Evolutionary conservation across 2,888 invertebrate species (phyloP), one percentile per base, ranked within the genome.

Genomic region (Amiota minor): DNA sequence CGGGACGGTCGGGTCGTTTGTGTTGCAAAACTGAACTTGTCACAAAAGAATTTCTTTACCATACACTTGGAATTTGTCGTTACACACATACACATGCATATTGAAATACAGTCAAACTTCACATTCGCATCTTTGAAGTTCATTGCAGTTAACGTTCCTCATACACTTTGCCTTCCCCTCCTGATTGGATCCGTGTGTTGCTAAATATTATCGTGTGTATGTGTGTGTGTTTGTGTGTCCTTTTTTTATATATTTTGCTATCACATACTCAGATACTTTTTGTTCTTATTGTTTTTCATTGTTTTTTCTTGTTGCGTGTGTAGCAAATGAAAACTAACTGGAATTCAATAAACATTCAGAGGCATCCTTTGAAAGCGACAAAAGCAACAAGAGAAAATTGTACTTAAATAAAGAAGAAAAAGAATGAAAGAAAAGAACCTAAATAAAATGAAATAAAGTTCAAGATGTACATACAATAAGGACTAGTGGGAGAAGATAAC

Each of bases 41-140:
- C 83, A 83, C 83, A 83, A 83, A 83, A 83, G 83, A 83, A 83
- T 83, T 83, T 84, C 86, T 86, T 86, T 85, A 85, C 79, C 76
- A 81, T 78, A 23, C 35, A 78, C 70, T 83, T 53, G 83, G 83
- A 85, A 83, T 83, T 84, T 81, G 50, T 76, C 73, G 71, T 68
- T 65, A 65, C 46, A 65, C 45, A 47, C 49, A 18, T 18, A 65
- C 20, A 47, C 47, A 9, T 18, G 9, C 18, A 16, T 11, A 65
- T 4, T 9, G 3, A 59, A 9, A 2, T 1, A 18, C 11, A 59
- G 20, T 11, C 20, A 12, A 35, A 35, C 35, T 35, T 35, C 35
- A 35, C 35, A 35, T 35, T 35, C 35, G 35, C 35, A 35, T 35
- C 35, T 8, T 35, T 35, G 35, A 35, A 35, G 35, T 35, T 23